A percentile compares a stretch with the other conserved stretches of the same genome.
Conservation (phyloP, 2,113 vertebrate species). For the Helogale parvula region DNA sequence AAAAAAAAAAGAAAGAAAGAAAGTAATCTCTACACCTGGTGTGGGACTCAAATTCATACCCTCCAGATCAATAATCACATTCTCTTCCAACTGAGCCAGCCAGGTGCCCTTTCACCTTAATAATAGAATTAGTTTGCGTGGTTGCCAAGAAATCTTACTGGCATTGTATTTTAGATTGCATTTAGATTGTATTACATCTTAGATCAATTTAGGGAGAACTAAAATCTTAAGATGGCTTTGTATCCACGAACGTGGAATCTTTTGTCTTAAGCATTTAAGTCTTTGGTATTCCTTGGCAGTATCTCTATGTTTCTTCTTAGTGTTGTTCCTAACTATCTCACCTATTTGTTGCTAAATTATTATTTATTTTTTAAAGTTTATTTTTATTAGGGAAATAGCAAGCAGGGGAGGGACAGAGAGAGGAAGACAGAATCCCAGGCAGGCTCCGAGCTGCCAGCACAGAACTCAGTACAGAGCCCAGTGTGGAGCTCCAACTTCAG, state of each 20-base stretch:
- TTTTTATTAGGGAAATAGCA: too few species aligned
- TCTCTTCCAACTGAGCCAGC: not conserved
- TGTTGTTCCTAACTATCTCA: not conserved
- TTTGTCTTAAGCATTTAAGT: not conserved
- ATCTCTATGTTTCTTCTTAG: not conserved
- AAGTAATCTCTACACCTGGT: not conserved
- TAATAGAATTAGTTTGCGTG: not conserved
- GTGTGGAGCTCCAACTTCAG: too few species aligned
- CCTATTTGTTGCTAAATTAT: constrained; percentile 9
- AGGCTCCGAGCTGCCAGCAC: too few species aligned
- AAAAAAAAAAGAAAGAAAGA: too few species aligned
- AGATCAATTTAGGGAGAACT: constrained; percentile 2
- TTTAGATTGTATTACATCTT: not conserved
- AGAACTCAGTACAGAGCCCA: too few species aligned
- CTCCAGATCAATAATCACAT: not conserved
- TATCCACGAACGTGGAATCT: not conserved
- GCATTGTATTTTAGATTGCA: not conserved
- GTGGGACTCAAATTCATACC: not conserved
- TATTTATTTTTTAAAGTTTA: not conserved
- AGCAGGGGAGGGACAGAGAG: too few species aligned
- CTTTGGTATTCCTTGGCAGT: not conserved
- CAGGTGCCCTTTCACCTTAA: not conserved
- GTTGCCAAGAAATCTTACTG: not conserved
- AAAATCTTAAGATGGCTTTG: not conserved
- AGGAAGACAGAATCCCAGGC: too few species aligned